phyloP scores from a whole-genome alignment of 2,888 invertebrate species.

The Timandra comae region DNA sequence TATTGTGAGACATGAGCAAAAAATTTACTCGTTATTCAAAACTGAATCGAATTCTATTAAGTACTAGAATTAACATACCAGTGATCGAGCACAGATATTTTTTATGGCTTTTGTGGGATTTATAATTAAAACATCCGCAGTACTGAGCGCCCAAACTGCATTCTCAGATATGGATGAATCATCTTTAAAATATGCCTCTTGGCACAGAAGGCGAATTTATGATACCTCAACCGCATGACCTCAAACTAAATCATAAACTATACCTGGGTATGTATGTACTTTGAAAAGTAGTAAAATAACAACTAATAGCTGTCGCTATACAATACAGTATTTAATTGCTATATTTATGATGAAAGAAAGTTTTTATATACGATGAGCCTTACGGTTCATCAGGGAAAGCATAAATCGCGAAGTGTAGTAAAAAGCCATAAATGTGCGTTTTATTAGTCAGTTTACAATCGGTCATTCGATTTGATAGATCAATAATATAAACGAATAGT shows the following conservation, averaged over 20 bases:
- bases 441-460: too few relatives aligned
- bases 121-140: constrained; percentile 39
- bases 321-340: too few relatives aligned
- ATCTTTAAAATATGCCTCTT: constrained; percentile 50
- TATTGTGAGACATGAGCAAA: constrained; percentile 38
- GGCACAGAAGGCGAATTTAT: constrained; percentile 53
- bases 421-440: too few relatives aligned
- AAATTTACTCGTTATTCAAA: constrained; percentile 33
- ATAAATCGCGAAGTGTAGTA: too few relatives aligned
- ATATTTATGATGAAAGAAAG: too few relatives aligned
- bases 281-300: too few relatives aligned
- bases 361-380: constrained; percentile 5
- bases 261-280: too few relatives aligned
- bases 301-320: too few relatives aligned
- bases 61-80: not conserved
- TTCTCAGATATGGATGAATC: constrained; percentile 61
- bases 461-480: too few relatives aligned
- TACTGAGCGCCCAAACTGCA: constrained; percentile 59
- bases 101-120: constrained; percentile 26
- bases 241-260: constrained; percentile 26
- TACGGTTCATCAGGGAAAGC: too few relatives aligned
- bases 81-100: too few relatives aligned
- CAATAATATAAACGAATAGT: too few relatives aligned
- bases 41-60: constrained; percentile 19
- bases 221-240: constrained; percentile 45